These are phyloP conservation scores for Brachionus rotundiformis DNA, from an alignment of 1,140 invertebrate genomes.

Conservation along the genomic window DNA sequence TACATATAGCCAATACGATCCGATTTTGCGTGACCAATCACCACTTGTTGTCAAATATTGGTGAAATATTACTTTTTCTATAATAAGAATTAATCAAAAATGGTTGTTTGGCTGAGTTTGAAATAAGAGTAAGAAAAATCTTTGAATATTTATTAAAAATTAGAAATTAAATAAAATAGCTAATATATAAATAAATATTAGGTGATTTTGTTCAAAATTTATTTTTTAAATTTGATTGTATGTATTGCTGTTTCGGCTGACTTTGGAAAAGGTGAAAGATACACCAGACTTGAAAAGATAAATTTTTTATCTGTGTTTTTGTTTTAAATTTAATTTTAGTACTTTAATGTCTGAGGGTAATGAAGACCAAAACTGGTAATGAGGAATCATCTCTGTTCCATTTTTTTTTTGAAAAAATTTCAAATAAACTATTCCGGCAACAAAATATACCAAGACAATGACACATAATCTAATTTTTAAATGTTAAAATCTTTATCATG, in stretches of 20 bases:
- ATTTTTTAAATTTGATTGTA: conserved; percentile 7
- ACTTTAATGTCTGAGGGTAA: conserved; percentile 3
- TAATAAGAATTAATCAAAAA: too few species aligned
- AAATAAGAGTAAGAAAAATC: too few species aligned
- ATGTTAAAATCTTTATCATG: too few species aligned
- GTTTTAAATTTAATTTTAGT: background rate
- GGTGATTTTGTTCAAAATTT: too few species aligned
- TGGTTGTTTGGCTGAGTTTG: too few species aligned
- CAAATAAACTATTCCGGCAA: conserved; percentile 1
- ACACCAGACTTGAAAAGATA: background rate
- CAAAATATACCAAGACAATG: background rate
- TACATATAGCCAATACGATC: too few species aligned
- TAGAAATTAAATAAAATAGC: too few species aligned
- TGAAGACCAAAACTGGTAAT: background rate
- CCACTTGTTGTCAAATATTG: too few species aligned
- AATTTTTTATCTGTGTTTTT: background rate
- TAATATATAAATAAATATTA: too few species aligned
- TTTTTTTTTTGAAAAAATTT: conserved; percentile 20
- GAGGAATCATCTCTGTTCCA: background rate
- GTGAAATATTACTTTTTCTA: too few species aligned
- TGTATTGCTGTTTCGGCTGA: background rate
- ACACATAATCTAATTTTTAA: background rate
- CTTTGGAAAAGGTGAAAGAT: background rate
- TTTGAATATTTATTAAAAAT: too few species aligned
- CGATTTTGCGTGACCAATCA: too few species aligned